Percentiles rank a stretch among this genome's conserved stretches.
Evolutionary conservation across 2,888 invertebrate genomes (phyloP).

Genomic region (Phaedon cochleariae): DNA sequence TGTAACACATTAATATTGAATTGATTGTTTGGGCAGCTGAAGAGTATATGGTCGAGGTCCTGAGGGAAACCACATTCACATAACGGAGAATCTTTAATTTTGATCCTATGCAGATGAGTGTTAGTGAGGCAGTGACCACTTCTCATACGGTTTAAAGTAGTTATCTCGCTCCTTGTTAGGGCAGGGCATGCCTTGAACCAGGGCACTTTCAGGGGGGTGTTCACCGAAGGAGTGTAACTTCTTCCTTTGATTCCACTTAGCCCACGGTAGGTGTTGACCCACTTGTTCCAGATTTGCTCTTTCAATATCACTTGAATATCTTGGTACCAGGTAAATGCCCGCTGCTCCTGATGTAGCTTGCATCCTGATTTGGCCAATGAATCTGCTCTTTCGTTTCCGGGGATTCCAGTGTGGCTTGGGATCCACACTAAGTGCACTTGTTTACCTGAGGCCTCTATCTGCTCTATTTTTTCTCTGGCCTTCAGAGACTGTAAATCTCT

Average conservation of each 20-base stretch:
- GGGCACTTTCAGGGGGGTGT: not conserved
- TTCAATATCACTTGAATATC: not conserved
- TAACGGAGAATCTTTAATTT: not conserved
- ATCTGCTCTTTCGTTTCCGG: not conserved
- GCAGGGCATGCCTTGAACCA: not conserved
- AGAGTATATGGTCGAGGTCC: not conserved
- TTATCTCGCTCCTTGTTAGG: not conserved
- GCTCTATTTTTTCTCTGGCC: not conserved
- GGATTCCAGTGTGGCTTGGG: not conserved
- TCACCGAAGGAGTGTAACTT: not conserved
- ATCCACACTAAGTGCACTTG: slow-evolving; percentile 1
- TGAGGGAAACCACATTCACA: not conserved
- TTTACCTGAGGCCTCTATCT: not conserved
- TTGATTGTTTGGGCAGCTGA: too few relatives aligned
- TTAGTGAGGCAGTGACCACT: not conserved
- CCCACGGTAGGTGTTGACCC: not conserved
- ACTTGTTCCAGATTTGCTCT: not conserved
- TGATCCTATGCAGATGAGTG: not conserved
- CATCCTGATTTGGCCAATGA: not conserved
- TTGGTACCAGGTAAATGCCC: too few relatives aligned
- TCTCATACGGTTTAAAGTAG: not conserved
- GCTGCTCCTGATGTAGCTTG: too few relatives aligned
- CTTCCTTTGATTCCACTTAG: not conserved
- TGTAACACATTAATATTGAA: too few relatives aligned
- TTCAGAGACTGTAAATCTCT: not conserved